Evolutionary conservation across 2,888 invertebrate species (phyloP).

Genomic region (Rotaria sp.): DNA sequence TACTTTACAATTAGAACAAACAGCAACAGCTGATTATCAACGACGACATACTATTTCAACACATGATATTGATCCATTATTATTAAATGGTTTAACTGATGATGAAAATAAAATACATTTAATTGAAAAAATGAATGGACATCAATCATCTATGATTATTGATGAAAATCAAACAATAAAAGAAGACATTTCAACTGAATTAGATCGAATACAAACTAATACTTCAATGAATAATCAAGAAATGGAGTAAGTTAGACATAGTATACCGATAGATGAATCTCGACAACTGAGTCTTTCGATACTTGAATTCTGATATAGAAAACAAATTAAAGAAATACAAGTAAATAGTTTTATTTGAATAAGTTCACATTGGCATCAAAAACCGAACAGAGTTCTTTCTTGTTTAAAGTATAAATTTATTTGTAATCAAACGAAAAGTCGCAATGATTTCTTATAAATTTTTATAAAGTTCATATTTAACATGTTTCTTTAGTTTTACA

Average conservation of each 20-base stretch:
- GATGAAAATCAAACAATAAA: neutral
- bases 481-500: too few relatives aligned
- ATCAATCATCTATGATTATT: neutral
- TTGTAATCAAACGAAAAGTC: too few relatives aligned
- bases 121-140: neutral
- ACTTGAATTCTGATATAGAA: too few relatives aligned
- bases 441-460: too few relatives aligned
- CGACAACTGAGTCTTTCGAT: too few relatives aligned
- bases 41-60: constrained; percentile 17
- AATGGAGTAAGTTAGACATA: constrained; percentile 3
- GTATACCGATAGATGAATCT: neutral
- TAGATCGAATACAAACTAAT: neutral
- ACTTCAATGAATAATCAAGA: neutral
- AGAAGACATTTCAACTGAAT: neutral
- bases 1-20: constrained; percentile 18
- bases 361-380: too few relatives aligned
- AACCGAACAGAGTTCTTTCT: too few relatives aligned
- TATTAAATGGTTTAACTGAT: constrained; percentile 18
- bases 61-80: constrained; percentile 2
- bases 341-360: too few relatives aligned
- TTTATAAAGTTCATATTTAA: too few relatives aligned
- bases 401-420: too few relatives aligned
- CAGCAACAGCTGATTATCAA: neutral
- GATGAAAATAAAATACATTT: constrained; percentile 22
- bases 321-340: too few relatives aligned